A percentile compares a stretch with the other conserved stretches of the same genome.
phyloP scores from a whole-genome alignment of 2,113 vertebrate genomes.

The Gobio gobio region DNA sequence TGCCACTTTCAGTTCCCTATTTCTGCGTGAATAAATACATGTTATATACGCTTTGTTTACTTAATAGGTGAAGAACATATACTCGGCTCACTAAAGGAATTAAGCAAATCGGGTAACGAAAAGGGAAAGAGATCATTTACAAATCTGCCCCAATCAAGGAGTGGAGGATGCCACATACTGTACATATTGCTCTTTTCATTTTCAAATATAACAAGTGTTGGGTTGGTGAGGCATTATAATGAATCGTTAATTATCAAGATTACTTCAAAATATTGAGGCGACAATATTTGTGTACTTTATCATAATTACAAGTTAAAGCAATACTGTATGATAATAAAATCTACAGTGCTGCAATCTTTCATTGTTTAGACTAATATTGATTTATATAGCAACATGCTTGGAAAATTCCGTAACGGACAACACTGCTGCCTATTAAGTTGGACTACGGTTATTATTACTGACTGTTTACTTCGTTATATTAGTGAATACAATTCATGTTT shows the following conservation, averaged over 20 bases:
- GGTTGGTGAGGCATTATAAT: not conserved
- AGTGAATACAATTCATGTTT: not conserved
- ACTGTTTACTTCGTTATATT: too few relatives aligned
- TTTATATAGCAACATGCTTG: not conserved
- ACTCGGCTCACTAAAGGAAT: not conserved
- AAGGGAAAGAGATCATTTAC: conserved; percentile 11
- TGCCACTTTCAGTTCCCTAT: not conserved
- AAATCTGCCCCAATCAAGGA: not conserved
- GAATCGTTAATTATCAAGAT: not conserved
- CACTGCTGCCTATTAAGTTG: not conserved
- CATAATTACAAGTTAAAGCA: not conserved
- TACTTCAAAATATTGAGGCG: not conserved
- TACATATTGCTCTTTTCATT: not conserved
- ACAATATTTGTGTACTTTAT: not conserved
- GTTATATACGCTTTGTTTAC: not conserved
- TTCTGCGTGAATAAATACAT: not conserved
- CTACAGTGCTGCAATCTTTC: not conserved
- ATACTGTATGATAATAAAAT: not conserved
- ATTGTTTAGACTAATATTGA: not conserved
- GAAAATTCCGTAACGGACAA: not conserved
- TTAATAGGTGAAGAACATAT: not conserved
- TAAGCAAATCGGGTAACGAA: not conserved
- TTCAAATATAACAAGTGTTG: not conserved
- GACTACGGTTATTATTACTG: too few relatives aligned
- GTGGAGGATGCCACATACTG: not conserved